Evolutionary conservation across 2,797 vertebrate species (phyloP), one percentile per base, ranked within the genome.

Genomic region (Micropoecilia bifurca): DNA sequence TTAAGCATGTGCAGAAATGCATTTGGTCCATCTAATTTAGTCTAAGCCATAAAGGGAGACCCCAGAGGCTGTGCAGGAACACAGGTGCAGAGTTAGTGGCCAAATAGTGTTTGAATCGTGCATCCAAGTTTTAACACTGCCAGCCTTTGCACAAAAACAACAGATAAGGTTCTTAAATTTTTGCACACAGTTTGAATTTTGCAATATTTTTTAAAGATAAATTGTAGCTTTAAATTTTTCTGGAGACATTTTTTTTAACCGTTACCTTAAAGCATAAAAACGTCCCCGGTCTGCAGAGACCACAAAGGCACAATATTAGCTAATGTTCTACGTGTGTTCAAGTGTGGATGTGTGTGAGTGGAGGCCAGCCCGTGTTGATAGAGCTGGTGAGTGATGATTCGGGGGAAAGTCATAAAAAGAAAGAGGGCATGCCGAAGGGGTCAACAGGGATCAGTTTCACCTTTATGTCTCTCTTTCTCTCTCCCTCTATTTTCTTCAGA

Each of bases 11-110:
- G 93, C 89, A 95, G 92, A 95, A 95, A 95, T 94, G 93, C 93
- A 93, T 94, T 95, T 93, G 93, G 93, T 94, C 93, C 80, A 91
- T 95, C 95, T 95, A 95, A 96, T 95, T 95, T 95, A 93, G 95
- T 95, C 94, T 90, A 92, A 94, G 92, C 94, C 93, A 94, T 95
- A 95, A 94, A 95, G 94, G 91, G 95, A 95, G 92, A 94, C 93
- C 94, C 91, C 85, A 88, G 91, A 92, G 93, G 91, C 94, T 92
- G 91, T 89, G 86, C 88, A 93, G 94, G 87, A 92, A 93, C 94
- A 93, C 94, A 95, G 94, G 93, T 95, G 93, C 91, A 89, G 89
- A 84, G 92, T 92, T 91, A 92, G 90, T 88, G 87, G 88, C 84
- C 89, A 85, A 69, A 88, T 77, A 33, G 90, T 90, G 80, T 83